Evolutionary conservation across 2,888 invertebrate species (phyloP), one percentile per base, ranked within the genome.

Genomic region (Chrysopilus asiliformis): DNA sequence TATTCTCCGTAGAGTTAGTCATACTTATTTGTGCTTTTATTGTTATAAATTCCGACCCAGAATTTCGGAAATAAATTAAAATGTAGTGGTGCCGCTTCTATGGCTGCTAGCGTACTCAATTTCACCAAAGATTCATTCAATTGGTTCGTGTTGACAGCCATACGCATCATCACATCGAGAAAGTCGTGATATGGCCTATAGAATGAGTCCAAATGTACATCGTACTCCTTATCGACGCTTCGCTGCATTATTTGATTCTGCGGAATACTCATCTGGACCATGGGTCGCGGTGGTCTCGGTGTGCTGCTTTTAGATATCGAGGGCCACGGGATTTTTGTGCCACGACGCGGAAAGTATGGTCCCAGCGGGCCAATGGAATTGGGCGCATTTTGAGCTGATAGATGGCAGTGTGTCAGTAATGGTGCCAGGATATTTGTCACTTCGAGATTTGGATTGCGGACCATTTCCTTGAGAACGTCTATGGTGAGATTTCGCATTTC

Each of bases 111-210:
- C 37, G 85, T 84, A 55, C 87, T 86, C 45, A 93, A 66, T 53
- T 81, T 79, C 41, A 93, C 81, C 46, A 93, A 69, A 36, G 82
- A 78, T 52, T 89, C 85, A 34, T 82, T 82, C 64, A 93, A 75
- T 51, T 80, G 81, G 52, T 87, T 84, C 50, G 85, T 81, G 55
- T 82, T 84, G 42, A 91, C 82, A 40, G 91, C 90, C 54, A 91
- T 75, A 28, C 91, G 75, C 62, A 90, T 84, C 68, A 64, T 58
- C 47, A 79, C 68, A 65, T 93, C 91, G 36, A 93, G 78, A 44
- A 93, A 79, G 53, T 79, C 79, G 58, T 93, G 91, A 60, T 93
- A 93, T 1, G 90, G 90, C 18, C 76, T 65, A 63, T 84, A 90
- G 58, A 83, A 85, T 45, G 79, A 79, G 33, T 75, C 70, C 35